These are phyloP conservation scores for Myripristis jacobus DNA, from an alignment of 2,797 vertebrate species.

Conservation along the genomic window DNA sequence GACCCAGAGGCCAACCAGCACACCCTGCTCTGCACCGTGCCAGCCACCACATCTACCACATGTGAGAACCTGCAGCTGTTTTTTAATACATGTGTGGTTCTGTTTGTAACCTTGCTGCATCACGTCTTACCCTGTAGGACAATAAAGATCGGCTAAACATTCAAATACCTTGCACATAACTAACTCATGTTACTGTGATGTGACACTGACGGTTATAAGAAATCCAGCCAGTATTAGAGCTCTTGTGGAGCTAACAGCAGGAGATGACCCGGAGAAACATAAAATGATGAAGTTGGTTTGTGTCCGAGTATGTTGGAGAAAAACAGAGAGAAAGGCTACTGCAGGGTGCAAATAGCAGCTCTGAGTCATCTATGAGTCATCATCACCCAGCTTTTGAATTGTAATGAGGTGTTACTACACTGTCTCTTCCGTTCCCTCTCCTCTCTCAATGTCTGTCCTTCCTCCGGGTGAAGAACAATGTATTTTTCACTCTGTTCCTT, in stretches of 20 bases:
- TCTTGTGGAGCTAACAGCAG: background rate
- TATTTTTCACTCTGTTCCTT: constrained; percentile 44
- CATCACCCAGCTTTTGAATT: constrained; percentile 43
- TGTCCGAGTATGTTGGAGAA: constrained; percentile 57
- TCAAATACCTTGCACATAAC: background rate
- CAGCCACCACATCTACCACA: constrained; percentile 84
- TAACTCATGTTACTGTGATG: background rate
- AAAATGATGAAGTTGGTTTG: constrained; percentile 14
- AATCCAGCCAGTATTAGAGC: background rate
- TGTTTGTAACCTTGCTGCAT: too few relatives aligned
- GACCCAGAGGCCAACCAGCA: constrained; percentile 88
- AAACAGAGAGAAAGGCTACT: constrained; percentile 40
- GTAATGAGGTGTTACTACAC: constrained; percentile 43
- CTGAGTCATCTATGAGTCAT: constrained; percentile 60
- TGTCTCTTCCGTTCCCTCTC: constrained; percentile 22
- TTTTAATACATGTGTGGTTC: too few relatives aligned
- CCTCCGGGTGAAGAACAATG: constrained; percentile 34
- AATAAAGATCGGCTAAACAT: too few relatives aligned
- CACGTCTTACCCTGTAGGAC: too few relatives aligned
- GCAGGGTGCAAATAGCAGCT: constrained; percentile 28
- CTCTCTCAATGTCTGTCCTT: constrained; percentile 31
- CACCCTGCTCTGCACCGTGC: constrained; percentile 83
- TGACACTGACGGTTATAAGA: background rate
- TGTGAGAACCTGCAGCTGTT: constrained; percentile 82
- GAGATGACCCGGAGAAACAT: background rate